Conservation (phyloP, 2,113 vertebrate genomes). For the Tetraodon nigroviridis region DNA sequence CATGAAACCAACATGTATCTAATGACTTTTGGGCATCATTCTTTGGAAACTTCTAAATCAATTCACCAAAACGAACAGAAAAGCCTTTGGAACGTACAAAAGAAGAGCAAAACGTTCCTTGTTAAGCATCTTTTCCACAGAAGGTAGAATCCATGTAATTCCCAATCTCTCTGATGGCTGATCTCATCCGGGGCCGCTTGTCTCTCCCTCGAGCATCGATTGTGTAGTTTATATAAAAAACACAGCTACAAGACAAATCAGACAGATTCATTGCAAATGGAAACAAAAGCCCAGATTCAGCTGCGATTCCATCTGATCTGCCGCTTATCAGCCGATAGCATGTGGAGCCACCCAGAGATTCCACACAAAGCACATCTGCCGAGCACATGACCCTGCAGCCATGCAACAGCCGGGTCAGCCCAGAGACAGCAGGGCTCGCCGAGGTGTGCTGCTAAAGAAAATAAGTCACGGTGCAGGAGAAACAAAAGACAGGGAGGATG, state of each 20-base stretch:
- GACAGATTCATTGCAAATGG: conserved; percentile 47
- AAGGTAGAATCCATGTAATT: background rate
- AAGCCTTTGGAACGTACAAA: too few species aligned
- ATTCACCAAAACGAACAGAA: too few species aligned
- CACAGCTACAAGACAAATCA: conserved; percentile 36
- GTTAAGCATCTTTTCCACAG: background rate
- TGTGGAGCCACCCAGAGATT: conserved; percentile 61
- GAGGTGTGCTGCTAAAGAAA: conserved; percentile 24
- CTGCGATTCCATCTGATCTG: conserved; percentile 44
- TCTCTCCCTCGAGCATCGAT: conserved; percentile 7
- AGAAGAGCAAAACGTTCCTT: too few species aligned
- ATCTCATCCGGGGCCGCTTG: conserved; percentile 10
- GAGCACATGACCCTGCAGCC: conserved; percentile 51
- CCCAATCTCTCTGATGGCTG: conserved; percentile 4
- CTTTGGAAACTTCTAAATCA: too few species aligned
- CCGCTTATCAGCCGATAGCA: conserved; percentile 56
- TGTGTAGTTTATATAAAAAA: conserved; percentile 24
- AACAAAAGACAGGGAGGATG: conserved; percentile 27
- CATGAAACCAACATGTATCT: background rate
- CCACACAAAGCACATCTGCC: conserved; percentile 62
- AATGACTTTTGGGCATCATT: background rate
- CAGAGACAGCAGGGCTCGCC: conserved; percentile 21
- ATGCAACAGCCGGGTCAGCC: conserved; percentile 29
- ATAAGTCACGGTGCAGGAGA: conserved; percentile 21
- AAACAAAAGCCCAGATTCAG: conserved; percentile 41